Conservation (phyloP, 1,140 invertebrate genomes). For the Sitophilus oryzae region DNA sequence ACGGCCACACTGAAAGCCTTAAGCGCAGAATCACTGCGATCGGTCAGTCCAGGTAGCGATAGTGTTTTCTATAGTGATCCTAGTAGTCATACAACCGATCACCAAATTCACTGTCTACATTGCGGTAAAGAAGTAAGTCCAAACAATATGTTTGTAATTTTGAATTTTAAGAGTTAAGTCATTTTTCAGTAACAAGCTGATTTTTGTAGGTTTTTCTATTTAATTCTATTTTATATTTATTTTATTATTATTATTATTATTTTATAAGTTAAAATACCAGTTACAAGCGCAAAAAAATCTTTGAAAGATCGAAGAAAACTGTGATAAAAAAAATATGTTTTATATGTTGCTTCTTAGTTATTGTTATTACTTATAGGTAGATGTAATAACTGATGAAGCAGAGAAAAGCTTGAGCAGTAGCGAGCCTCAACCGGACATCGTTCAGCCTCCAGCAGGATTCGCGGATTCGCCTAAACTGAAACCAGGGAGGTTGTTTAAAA, state of each 20-base stretch:
- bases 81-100: constrained; percentile 52
- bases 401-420: constrained; percentile 35
- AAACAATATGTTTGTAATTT: no score
- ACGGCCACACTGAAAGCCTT: constrained; percentile 61
- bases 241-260: no score
- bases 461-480: constrained; percentile 66
- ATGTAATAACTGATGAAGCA: constrained; percentile 39
- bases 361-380: no score
- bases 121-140: constrained; percentile 62
- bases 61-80: constrained; percentile 80
- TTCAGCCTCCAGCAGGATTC: constrained; percentile 79
- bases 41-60: constrained; percentile 79
- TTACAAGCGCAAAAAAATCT: no score
- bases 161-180: neutral
- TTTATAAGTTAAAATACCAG: no score
- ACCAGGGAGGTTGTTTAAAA: constrained; percentile 65
- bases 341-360: neutral
- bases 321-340: neutral
- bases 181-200: neutral
- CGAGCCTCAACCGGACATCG: constrained; percentile 59
- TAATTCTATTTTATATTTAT: no score
- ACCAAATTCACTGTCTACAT: constrained; percentile 63
- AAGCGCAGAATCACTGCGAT: constrained; percentile 75
- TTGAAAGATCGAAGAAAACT: no score
- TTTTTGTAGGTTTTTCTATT: no score